A percentile compares a stretch with the other conserved stretches of the same genome.
Evolutionary conservation across 2,888 invertebrate species (phyloP).

Genomic region (Carabus problematicus): DNA sequence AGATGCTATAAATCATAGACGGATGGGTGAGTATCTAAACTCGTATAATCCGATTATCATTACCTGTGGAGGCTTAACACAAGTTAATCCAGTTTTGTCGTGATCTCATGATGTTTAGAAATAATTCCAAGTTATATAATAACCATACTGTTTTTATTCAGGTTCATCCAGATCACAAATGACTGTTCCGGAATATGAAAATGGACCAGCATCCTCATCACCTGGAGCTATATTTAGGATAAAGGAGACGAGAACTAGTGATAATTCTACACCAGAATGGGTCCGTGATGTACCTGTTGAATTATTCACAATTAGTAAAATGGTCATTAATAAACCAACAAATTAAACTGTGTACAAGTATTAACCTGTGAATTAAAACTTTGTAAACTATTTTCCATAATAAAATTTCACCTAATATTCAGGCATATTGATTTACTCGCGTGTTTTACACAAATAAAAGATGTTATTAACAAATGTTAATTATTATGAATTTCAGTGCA

Average conservation of each 20-base stretch:
- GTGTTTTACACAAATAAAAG: no score
- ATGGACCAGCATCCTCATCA: conserved; percentile 9
- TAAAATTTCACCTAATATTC: no score
- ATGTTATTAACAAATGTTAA: no score
- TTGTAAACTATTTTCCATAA: no score
- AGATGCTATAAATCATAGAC: conserved; percentile 13
- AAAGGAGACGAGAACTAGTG: conserved; percentile 13
- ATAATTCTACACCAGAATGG: conserved; percentile 49
- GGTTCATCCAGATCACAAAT: conserved; percentile 27
- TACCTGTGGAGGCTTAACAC: neutral
- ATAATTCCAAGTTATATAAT: no score
- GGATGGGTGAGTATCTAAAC: neutral
- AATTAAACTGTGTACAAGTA: conserved; percentile 51
- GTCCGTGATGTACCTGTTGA: conserved; percentile 56
- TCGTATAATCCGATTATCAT: neutral
- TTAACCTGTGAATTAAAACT: neutral
- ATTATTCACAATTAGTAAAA: conserved; percentile 56
- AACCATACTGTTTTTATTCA: neutral
- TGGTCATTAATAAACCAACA: conserved; percentile 48
- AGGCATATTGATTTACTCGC: no score
- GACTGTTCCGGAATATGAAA: conserved; percentile 1
- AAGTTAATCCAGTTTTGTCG: neutral
- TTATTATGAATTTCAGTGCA: no score
- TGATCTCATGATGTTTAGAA: no score
- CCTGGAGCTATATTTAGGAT: conserved; percentile 30